Base-by-base conservation (phyloP, 2,888 invertebrate genomes). In the Agrotis puta region DNA sequence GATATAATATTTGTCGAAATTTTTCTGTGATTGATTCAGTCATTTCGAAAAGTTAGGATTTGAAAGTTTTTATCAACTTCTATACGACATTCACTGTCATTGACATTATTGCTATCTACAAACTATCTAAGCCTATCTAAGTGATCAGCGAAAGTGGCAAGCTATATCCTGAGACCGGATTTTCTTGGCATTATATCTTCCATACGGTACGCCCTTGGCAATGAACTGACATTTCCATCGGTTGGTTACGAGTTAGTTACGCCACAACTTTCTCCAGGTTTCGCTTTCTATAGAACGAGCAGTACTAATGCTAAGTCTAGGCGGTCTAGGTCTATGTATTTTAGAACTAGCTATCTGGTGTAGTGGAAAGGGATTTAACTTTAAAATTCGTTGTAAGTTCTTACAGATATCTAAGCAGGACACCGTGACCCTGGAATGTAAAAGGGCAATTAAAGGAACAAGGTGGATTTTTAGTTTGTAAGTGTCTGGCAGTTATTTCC, bases 231-330 rank as follows among this genome's bases (percentile, higher is more conserved):
- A 67, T 77, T 80, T 74, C 78, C 71, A 77, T 64, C 18, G 64
- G 62, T 62, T 24, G 63, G 69, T 72, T 77, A 83, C 78, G 67
- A 54, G 71, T 82, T 84, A 74, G 83, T 82, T 83, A 83, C 79
- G 79, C 69, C 65, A 82, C 68, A 18, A 78, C 89, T 89, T 89
- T 88, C 89, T 74, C 73, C 57, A 50, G 73, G 77, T 88, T 88
- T 88, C 83, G 80, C 88, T 88, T 85, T 88, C 88, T 80, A 86
- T 74, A 39, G 47, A 64, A 64, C 67, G 48, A n/a, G 33, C 48
- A 24, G 61, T 62, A 72, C 59, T 61, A 64, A 39, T 22, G 22
- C 45, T 33, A 16, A 64, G 45, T 53, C 61, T 53, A 66, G 39
- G 56, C 43, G 45, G 27, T 27, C 39, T 39, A 39, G 39, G 39